Conservation (phyloP, 2,888 invertebrate genomes). For the Apocheima hispidaria region DNA sequence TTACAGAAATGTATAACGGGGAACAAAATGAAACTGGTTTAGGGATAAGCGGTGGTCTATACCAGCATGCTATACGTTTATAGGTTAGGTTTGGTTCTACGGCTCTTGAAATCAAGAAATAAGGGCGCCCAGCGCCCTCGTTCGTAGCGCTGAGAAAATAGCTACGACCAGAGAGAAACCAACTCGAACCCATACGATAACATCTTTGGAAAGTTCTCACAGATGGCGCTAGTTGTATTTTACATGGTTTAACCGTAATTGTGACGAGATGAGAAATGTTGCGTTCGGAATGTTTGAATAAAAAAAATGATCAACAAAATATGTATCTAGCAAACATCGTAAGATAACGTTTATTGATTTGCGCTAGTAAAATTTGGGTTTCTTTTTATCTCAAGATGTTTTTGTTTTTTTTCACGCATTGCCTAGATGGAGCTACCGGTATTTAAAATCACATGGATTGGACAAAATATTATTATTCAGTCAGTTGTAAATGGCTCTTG, state of each 20-base stretch:
- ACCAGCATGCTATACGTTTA: conserved; percentile 10
- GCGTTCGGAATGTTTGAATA: background rate
- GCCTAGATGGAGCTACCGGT: conserved; percentile 23
- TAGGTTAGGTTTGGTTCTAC: conserved; percentile 9
- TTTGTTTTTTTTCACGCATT: background rate
- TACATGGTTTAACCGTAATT: background rate
- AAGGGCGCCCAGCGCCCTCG: conserved; percentile 53
- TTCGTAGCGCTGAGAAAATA: conserved; percentile 28
- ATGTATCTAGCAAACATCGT: background rate
- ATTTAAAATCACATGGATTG: background rate
- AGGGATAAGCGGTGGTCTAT: conserved; percentile 2
- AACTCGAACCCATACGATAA: conserved; percentile 3
- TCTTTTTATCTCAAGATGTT: background rate
- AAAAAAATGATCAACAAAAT: background rate
- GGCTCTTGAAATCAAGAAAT: conserved; percentile 37
- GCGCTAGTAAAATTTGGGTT: conserved; percentile 2
- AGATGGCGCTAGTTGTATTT: conserved; percentile 54
- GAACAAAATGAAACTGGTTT: conserved; percentile 25
- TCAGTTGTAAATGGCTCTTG: background rate
- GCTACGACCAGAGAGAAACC: background rate
- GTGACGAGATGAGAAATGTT: background rate
- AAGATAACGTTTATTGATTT: background rate
- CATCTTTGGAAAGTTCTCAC: conserved; percentile 22
- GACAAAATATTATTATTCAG: background rate
- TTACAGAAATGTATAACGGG: conserved; percentile 10